Conservation (phyloP, 2,888 invertebrate species). For the Lymantria monacha region DNA sequence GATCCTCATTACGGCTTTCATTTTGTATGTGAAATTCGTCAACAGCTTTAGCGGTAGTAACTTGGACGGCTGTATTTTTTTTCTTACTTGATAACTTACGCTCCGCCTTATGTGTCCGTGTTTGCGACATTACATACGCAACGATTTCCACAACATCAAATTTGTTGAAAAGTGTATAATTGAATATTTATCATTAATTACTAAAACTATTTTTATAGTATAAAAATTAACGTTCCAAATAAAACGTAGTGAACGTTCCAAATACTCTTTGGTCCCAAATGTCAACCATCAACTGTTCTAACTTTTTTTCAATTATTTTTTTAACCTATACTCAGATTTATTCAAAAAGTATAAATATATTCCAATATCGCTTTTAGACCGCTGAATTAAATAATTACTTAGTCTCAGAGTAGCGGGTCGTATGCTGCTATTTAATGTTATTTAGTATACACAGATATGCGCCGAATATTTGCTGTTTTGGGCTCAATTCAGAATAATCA, state of each 20-base stretch:
- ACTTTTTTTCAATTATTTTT: constrained; percentile 15
- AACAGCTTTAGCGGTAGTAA: constrained; percentile 27
- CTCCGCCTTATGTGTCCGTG: constrained; percentile 35
- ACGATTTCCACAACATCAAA: constrained; percentile 23
- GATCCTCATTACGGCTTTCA: constrained; percentile 12
- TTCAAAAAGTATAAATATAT: background rate
- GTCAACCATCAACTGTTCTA: constrained; percentile 42
- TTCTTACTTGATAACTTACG: constrained; percentile 8
- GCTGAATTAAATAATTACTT: background rate
- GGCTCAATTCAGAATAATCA: no score
- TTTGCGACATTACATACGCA: constrained; percentile 43
- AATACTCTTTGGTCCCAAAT: no score
- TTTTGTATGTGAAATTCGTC: constrained; percentile 30
- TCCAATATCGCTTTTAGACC: background rate
- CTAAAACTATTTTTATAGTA: constrained; percentile 40
- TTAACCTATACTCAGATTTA: background rate
- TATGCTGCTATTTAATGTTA: background rate
- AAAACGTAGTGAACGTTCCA: no score
- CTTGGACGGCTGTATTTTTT: constrained; percentile 14
- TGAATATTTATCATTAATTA: constrained; percentile 32
- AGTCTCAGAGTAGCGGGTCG: background rate
- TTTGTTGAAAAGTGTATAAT: background rate
- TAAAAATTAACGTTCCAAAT: constrained; percentile 47
- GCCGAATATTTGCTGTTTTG: background rate
- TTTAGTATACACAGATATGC: background rate